Evolutionary conservation across 23 tunicate genomes (phyloP), one percentile per base, ranked within the genome.

Genomic region (Trididemnum clinides): DNA sequence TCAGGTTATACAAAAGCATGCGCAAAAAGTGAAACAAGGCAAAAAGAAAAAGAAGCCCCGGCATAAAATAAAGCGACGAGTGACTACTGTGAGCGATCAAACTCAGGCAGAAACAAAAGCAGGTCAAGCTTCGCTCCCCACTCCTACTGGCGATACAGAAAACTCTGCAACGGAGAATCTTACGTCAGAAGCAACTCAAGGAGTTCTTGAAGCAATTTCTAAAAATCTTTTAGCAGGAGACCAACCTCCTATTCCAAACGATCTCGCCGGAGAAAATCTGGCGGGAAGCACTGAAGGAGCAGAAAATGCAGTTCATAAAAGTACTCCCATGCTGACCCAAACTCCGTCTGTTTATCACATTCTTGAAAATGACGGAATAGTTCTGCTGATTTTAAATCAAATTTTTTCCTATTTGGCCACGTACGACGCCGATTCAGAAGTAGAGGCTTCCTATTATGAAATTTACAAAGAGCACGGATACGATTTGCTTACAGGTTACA

Each of bases 381-480:
- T 94, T 12, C 83, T 87, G 2, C 65, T 94, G 1, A 39, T 90
- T 0, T 34, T 94, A 18, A 33, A 77, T 25, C 71, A 85, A 64
- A 22, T 94, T 29, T 94, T 94, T 58, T 72, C 77, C 64, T 49
- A 57, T 29, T 33, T 81, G 15, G 59, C 75, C 21, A 54, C 31
- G 27, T 39, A 74, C 34, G 78, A 81, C 1, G 90, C 88, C 0
- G 85, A 88, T 31, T 27, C 51, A 1, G 37, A 85, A 32, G 86
- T 94, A 3, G 76, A 85, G 59, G 74, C 89, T 19, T 88, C 98
- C 0, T 94, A 94, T 34, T 74, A 90, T 54, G 94, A 94, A 82
- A 94, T 94, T 28, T 94, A 94, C 85, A 94, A 86, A 50, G 93
- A 94, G 39, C 78, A 57, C 28, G 98, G 94, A 0, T 94, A 85